phyloP scores from a whole-genome alignment of 2,888 invertebrate species.

The Ochropleura plecta region DNA sequence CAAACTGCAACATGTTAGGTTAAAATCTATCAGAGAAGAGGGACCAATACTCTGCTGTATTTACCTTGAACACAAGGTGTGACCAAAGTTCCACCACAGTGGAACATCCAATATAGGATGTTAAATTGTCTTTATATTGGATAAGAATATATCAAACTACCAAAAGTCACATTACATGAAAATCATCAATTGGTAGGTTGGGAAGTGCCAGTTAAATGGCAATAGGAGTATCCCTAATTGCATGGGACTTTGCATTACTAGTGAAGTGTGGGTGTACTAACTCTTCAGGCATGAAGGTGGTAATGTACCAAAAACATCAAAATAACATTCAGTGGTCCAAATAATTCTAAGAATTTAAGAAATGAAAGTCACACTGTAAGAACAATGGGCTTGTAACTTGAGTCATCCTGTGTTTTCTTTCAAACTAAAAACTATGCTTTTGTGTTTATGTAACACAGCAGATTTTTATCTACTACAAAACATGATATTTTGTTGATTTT shows the following conservation, averaged over 20 bases:
- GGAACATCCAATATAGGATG: neutral
- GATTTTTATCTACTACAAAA: neutral
- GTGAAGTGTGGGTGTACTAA: neutral
- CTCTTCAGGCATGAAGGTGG: neutral
- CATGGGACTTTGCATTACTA: neutral
- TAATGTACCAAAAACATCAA: neutral
- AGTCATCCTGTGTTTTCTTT: slow-evolving; percentile 19
- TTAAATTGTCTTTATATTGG: slow-evolving; percentile 5
- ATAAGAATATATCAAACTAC: slow-evolving; percentile 6
- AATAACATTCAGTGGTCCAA: neutral
- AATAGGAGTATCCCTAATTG: neutral
- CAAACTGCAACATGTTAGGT: neutral
- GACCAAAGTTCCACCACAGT: too few relatives aligned
- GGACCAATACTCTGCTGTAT: neutral
- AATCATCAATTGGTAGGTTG: neutral
- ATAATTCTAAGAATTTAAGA: slow-evolving; percentile 20
- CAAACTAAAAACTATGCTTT: slow-evolving; percentile 9
- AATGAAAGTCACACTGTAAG: slow-evolving; percentile 3
- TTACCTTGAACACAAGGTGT: neutral
- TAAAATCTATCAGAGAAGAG: neutral
- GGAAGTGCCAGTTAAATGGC: neutral
- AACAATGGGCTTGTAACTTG: slow-evolving; percentile 44
- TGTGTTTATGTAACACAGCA: neutral
- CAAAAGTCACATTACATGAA: neutral
- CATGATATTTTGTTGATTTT: neutral